Evolutionary conservation across 2,113 vertebrate species (phyloP).

Genomic region (Zosterops japonicus): DNA sequence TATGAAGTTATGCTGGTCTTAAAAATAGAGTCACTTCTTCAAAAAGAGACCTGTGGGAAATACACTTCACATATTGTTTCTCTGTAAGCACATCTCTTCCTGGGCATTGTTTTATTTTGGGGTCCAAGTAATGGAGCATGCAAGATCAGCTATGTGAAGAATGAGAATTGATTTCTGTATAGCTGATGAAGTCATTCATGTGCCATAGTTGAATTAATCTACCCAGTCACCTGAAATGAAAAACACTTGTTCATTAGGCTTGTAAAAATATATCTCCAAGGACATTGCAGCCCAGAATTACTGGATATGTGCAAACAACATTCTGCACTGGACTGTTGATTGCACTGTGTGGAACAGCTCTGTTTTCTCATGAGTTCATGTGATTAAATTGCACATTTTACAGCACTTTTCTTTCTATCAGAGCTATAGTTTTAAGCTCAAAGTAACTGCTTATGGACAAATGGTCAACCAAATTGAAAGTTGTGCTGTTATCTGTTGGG

Average conservation of each 20-base stretch:
- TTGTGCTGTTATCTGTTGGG: not conserved
- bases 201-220: conserved; percentile 52
- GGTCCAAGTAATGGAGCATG: not conserved
- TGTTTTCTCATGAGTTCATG: not conserved
- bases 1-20: not conserved
- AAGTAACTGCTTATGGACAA: not conserved
- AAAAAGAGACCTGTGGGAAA: not conserved
- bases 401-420: not conserved
- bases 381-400: not conserved
- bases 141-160: not conserved
- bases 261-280: conserved; percentile 1
- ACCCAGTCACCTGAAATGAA: conserved; percentile 47
- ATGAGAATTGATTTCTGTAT: conserved; percentile 51
- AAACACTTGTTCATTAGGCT: conserved; percentile 51
- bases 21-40: not conserved
- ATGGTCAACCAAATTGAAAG: not conserved
- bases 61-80: not conserved
- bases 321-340: not conserved
- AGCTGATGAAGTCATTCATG: conserved; percentile 31
- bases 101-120: not conserved
- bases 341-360: not conserved
- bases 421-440: not conserved
- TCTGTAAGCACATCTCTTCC: not conserved
- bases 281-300: conserved; percentile 2
- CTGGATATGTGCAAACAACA: not conserved